phyloP scores from a whole-genome alignment of 2,888 invertebrate genomes.

The Caenorhabditis sp. region DNA sequence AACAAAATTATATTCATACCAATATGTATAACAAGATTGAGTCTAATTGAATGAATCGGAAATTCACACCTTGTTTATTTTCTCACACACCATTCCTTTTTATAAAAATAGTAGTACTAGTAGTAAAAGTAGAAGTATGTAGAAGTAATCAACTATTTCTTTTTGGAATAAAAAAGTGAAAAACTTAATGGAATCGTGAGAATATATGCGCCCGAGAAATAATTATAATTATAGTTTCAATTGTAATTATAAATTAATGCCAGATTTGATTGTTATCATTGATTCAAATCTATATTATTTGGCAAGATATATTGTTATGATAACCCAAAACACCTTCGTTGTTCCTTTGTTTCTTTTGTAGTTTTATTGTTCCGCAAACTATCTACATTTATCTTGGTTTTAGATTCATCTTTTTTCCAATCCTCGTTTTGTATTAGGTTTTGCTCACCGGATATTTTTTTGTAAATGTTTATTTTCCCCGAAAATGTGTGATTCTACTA shows the following conservation, averaged over 20 bases:
- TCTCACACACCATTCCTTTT: neutral
- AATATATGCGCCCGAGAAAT: neutral
- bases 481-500: neutral
- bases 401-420: neutral
- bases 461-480: too few relatives aligned
- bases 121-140: too few relatives aligned
- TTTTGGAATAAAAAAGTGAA: neutral
- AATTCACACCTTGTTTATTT: neutral
- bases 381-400: neutral
- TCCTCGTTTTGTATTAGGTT: neutral
- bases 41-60: neutral
- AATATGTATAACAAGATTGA: neutral
- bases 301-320: constrained; percentile 42
- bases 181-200: neutral
- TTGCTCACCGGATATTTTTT: neutral
- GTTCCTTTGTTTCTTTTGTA: neutral
- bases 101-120: neutral
- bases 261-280: neutral
- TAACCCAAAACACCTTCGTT: constrained; percentile 4
- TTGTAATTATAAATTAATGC: neutral
- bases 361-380: neutral
- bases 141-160: too few relatives aligned
- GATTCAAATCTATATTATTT: constrained; percentile 1
- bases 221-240: neutral
- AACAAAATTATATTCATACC: neutral